A percentile compares a stretch with the other conserved stretches of the same genome.
phyloP scores from a whole-genome alignment of 2,888 invertebrate genomes.

The Drosophila infuscata region DNA sequence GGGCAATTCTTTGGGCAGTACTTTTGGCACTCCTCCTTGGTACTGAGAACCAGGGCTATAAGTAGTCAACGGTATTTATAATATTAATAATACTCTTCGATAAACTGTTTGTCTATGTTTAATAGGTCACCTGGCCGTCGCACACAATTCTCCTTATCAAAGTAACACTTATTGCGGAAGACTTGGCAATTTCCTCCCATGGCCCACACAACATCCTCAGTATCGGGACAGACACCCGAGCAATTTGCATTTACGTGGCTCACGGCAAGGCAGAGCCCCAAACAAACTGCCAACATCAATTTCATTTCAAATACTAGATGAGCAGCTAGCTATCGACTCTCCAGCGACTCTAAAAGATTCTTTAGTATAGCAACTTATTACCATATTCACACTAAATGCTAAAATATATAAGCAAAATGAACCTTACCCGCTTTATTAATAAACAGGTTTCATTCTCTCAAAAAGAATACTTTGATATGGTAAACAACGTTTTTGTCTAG shows the following conservation, averaged over 20 bases:
- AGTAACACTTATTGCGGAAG: not conserved
- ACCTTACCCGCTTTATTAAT: constrained; percentile 15
- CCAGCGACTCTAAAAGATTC: not conserved
- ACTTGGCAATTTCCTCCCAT: not conserved
- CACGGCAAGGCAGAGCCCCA: constrained; percentile 21
- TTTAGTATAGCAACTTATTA: constrained; percentile 9
- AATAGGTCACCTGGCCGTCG: not conserved
- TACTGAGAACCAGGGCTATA: not conserved
- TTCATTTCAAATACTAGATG: constrained; percentile 43
- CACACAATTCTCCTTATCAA: not conserved
- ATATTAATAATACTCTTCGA: no score
- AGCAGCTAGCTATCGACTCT: constrained; percentile 13
- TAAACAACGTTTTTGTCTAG: not conserved
- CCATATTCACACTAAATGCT: not conserved
- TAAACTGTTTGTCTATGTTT: not conserved
- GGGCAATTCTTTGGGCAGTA: not conserved
- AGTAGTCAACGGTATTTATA: not conserved
- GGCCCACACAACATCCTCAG: not conserved
- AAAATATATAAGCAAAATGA: constrained; percentile 1
- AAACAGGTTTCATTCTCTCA: constrained; percentile 19
- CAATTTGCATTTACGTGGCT: constrained; percentile 44
- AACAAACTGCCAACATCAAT: constrained; percentile 18
- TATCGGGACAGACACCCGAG: constrained; percentile 55
- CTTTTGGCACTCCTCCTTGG: not conserved
- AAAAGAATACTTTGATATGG: not conserved